These are phyloP conservation scores for Drosophila melanica DNA, from an alignment of 1,140 invertebrate species.

Conservation along the genomic window DNA sequence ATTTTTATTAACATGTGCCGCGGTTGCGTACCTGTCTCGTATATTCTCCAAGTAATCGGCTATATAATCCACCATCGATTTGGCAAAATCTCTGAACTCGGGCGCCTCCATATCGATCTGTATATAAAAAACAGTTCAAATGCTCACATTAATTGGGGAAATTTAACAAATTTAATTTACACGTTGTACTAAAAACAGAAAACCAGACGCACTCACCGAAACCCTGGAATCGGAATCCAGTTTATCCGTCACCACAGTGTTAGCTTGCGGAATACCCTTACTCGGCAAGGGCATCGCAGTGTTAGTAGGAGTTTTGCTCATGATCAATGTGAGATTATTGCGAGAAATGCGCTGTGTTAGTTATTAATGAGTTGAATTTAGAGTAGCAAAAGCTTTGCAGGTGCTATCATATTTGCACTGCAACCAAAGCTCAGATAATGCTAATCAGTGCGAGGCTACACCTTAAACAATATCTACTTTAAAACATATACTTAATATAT, in stretches of 20 bases:
- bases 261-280: slow-evolving; percentile 55
- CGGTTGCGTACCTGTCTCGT: slow-evolving; percentile 86
- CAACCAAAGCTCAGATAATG: background rate
- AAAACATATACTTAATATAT: too few relatives aligned
- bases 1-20: slow-evolving; percentile 32
- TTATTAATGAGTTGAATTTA: too few relatives aligned
- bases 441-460: background rate
- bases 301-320: slow-evolving; percentile 58
- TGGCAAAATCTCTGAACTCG: slow-evolving; percentile 91
- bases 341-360: background rate
- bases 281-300: slow-evolving; percentile 37
- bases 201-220: slow-evolving; percentile 65
- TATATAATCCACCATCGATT: slow-evolving; percentile 92
- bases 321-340: slow-evolving; percentile 26
- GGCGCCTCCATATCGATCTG: slow-evolving; percentile 89
- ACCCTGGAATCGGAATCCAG: slow-evolving; percentile 75
- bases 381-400: too few relatives aligned
- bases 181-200: background rate
- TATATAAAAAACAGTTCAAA: background rate
- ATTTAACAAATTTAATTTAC: slow-evolving; percentile 21
- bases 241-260: slow-evolving; percentile 60
- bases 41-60: slow-evolving; percentile 94
- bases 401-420: too few relatives aligned
- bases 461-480: background rate
- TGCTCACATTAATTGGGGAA: slow-evolving; percentile 11